Conservation (phyloP, 2,797 vertebrate genomes). For the Dermochelys coriacea region DNA sequence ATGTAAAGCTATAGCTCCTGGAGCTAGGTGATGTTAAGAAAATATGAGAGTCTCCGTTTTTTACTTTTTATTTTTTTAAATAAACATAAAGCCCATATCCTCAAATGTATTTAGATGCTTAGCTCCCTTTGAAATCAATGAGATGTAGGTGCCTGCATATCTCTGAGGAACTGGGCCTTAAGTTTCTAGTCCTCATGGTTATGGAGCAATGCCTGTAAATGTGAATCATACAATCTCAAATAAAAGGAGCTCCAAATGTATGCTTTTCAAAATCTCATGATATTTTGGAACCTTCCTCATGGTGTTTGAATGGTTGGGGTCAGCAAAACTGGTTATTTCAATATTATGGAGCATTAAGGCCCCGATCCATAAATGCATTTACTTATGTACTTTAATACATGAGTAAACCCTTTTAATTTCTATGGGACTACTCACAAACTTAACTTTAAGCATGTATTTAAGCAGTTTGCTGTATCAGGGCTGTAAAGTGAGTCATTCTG, state of each 20-base stretch:
- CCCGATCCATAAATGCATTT: background rate
- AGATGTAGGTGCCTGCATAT: no score
- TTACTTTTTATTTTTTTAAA: no score
- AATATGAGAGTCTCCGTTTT: background rate
- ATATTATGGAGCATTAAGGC: background rate
- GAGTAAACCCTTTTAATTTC: background rate
- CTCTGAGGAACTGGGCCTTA: no score
- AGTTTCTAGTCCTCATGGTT: no score
- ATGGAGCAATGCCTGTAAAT: no score
- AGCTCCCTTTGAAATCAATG: no score
- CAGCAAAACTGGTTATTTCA: background rate
- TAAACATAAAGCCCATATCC: no score
- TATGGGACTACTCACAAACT: background rate
- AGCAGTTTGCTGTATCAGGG: background rate
- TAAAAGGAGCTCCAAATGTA: no score
- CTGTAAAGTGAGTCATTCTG: background rate
- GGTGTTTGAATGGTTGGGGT: background rate
- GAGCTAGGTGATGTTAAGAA: background rate
- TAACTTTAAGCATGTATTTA: accelerated
- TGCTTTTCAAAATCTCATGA: background rate
- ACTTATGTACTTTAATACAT: background rate
- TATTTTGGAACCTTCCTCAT: background rate
- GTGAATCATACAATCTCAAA: no score
- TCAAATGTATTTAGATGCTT: no score
- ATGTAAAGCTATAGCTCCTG: background rate